Percentiles rank a stretch among this genome's conserved stretches.
phyloP scores from a whole-genome alignment of 1,140 invertebrate genomes.

The Bicyclus anynana region DNA sequence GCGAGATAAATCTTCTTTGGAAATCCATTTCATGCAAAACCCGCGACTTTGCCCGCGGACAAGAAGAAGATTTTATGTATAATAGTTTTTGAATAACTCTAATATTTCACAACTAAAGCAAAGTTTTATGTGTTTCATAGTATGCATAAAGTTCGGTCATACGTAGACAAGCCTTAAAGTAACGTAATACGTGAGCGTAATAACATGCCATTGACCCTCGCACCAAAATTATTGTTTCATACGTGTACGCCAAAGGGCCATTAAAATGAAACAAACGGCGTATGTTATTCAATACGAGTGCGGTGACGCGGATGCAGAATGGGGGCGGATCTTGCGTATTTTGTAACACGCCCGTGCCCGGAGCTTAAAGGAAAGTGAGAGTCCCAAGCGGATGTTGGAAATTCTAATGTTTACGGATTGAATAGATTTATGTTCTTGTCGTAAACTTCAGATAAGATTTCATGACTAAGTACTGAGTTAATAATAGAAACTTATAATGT shows the following conservation, averaged over 20 bases:
- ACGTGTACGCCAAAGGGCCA: constrained; percentile 10
- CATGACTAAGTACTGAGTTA: not conserved
- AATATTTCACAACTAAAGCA: too few species aligned
- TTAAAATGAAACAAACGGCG: constrained; percentile 13
- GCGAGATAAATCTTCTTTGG: too few species aligned
- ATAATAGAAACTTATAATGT: too few species aligned
- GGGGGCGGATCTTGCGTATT: constrained; percentile 50
- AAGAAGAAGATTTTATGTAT: too few species aligned
- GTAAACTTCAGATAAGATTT: not conserved
- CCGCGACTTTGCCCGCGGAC: too few species aligned
- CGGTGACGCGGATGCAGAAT: constrained; percentile 40
- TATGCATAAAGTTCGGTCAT: too few species aligned
- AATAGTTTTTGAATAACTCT: too few species aligned
- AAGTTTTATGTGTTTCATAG: too few species aligned
- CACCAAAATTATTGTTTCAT: constrained; percentile 27
- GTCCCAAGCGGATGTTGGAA: constrained; percentile 21
- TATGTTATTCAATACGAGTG: constrained; percentile 2
- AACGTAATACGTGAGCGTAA: constrained; percentile 7
- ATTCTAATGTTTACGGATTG: not conserved
- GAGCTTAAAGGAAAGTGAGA: constrained; percentile 49
- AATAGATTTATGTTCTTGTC: not conserved
- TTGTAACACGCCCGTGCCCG: constrained; percentile 44
- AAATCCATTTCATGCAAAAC: too few species aligned
- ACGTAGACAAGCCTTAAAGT: not conserved
- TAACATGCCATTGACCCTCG: constrained; percentile 46